These are phyloP conservation scores for Aulostomus chinensis DNA, from an alignment of 2,797 vertebrate genomes.

Conservation along the genomic window DNA sequence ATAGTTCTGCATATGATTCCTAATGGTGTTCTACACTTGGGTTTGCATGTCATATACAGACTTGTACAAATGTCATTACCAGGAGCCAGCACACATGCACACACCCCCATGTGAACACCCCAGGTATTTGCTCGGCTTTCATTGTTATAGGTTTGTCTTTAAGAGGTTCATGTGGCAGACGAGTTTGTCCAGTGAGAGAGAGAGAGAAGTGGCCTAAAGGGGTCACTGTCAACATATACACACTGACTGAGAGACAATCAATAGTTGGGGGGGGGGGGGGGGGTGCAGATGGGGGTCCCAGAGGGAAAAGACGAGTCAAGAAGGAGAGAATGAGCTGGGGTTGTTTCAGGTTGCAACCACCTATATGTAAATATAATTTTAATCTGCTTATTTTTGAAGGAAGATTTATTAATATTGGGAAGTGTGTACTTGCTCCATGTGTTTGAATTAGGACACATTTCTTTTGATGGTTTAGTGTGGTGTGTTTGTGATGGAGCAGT, in stretches of 20 bases:
- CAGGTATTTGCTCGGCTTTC: slow-evolving; percentile 11
- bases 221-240: slow-evolving; percentile 76
- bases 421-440: too few species aligned
- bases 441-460: too few species aligned
- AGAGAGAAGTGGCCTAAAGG: slow-evolving; percentile 66
- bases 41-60: neutral
- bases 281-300: slow-evolving; percentile 15
- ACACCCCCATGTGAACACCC: neutral
- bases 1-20: too few species aligned
- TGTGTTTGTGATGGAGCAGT: neutral
- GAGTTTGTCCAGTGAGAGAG: slow-evolving; percentile 28
- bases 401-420: too few species aligned
- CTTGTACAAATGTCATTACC: neutral
- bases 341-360: slow-evolving; percentile 20
- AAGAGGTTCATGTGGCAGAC: slow-evolving; percentile 14
- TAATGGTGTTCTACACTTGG: neutral
- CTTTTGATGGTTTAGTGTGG: too few species aligned
- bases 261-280: slow-evolving; percentile 23
- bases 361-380: too few species aligned
- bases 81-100: slow-evolving; percentile 6
- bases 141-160: slow-evolving; percentile 24
- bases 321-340: neutral
- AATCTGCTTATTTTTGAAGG: too few species aligned
- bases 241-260: slow-evolving; percentile 53
- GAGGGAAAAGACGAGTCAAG: slow-evolving; percentile 11